These are phyloP conservation scores for Nasonia oneida DNA, from an alignment of 2,888 invertebrate genomes.

Conservation along the genomic window DNA sequence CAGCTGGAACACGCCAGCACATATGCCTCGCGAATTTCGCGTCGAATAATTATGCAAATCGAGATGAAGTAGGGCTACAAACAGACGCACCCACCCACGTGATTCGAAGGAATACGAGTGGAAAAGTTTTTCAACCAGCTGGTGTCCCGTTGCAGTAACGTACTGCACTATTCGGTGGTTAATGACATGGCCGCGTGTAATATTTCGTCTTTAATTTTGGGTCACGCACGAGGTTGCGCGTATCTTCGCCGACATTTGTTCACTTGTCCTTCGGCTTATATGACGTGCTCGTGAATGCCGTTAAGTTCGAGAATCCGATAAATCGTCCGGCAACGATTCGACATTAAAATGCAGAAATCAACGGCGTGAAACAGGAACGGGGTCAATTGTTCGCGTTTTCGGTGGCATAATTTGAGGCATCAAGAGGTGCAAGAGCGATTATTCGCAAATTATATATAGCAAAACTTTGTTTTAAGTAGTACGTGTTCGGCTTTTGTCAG, in stretches of 20 bases:
- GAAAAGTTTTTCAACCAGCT: neutral
- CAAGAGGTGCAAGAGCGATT: neutral
- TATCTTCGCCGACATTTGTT: conserved; percentile 59
- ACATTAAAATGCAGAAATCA: conserved; percentile 45
- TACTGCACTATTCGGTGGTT: conserved; percentile 9
- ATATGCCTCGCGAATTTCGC: no score
- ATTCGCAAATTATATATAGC: neutral
- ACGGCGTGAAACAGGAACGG: neutral
- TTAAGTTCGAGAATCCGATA: conserved; percentile 56
- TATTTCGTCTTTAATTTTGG: conserved; percentile 36
- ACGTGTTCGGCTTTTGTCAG: neutral
- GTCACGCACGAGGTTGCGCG: neutral
- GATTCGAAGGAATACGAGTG: neutral
- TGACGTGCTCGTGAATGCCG: neutral
- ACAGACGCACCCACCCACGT: neutral
- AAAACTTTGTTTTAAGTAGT: neutral
- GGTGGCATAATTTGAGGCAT: neutral
- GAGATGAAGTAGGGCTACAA: conserved; percentile 8
- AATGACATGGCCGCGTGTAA: conserved; percentile 41
- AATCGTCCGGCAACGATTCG: conserved; percentile 7
- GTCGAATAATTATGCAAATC: conserved; percentile 57
- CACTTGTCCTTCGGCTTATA: conserved; percentile 24
- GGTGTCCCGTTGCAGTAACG: neutral
- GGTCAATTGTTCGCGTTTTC: conserved; percentile 6
- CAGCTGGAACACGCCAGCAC: neutral